Percentiles rank a stretch among this genome's conserved stretches.
These are phyloP conservation scores for Lingula anatina DNA, from an alignment of 2,888 invertebrate genomes.

Conservation along the genomic window DNA sequence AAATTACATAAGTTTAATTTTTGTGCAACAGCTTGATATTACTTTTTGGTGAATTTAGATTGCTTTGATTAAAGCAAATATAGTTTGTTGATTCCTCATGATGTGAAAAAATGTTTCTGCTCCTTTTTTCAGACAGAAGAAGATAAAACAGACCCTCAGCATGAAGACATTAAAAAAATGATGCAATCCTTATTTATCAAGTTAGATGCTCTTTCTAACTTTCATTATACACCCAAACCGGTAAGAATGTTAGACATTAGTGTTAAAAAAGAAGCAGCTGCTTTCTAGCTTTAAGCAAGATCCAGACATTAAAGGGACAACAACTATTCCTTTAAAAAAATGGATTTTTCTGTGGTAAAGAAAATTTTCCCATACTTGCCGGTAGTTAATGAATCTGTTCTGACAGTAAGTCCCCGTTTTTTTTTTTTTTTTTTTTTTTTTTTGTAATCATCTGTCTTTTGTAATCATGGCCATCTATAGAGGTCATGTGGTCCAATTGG, in stretches of 20 bases:
- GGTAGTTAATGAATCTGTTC: too few species aligned
- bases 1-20: too few species aligned
- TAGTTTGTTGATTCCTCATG: too few species aligned
- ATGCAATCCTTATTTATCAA: slow-evolving; percentile 76
- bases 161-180: slow-evolving; percentile 69
- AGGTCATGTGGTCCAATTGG: too few species aligned
- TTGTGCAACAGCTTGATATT: too few species aligned
- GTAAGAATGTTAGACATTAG: slow-evolving; percentile 47
- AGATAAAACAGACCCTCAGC: slow-evolving; percentile 60
- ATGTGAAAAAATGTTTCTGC: too few species aligned
- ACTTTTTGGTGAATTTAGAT: too few species aligned
- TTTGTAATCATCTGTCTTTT: too few species aligned
- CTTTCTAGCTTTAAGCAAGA: background rate
- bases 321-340: background rate
- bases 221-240: slow-evolving; percentile 86
- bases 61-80: too few species aligned
- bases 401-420: background rate
- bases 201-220: slow-evolving; percentile 88
- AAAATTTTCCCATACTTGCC: too few species aligned
- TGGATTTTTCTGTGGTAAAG: too few species aligned
- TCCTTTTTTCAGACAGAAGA: slow-evolving; percentile 54
- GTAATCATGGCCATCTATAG: too few species aligned
- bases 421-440: slow-evolving; percentile 2
- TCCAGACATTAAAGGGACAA: background rate
- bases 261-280: background rate